Base-by-base conservation (phyloP, 2,888 invertebrate genomes). In the Quadroppia sp. region DNA sequence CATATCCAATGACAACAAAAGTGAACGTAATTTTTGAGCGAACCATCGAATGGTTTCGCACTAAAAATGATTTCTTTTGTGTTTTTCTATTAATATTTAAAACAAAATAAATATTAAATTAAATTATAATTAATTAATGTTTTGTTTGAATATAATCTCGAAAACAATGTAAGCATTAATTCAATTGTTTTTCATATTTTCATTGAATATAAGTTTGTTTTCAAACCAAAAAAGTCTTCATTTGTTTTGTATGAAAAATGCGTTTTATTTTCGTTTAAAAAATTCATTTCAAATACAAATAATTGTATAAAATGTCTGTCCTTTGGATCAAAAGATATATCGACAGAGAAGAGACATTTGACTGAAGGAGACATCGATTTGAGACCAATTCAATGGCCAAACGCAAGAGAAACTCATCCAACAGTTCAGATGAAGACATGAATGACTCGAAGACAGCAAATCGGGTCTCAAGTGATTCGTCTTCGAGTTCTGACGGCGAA, bases 391-490 rank as follows among this genome's bases (percentile, higher is more conserved):
- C 17, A 36, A 64, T 64, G 64, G 36, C 64, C 2, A 64, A 64
- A 64, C 13, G 64, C 2, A 64, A 36, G 20, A 15, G 36, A 20
- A 64, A 36, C n/a, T 64, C 64, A n/a, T 64, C 64, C n/a, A 30
- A 64, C 64, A 36, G 36, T 64, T 64, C 64, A 2, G 64, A 64
- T 6, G 64, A 64, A n/a, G 56, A 56, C 56, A 6, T 32, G 17
- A 32, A 56, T 17, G 40, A 20, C 17, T 11, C n/a, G 25, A 32
- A 48, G 23, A 7, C 28, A 30, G 53, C 32, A n/a, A 25, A 30
- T 25, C 42, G n/a, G 15, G 69, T 15, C 17, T 69, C 73, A 4
- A 45, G 48, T 40, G 74, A 40, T 40, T 74, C 73, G 40, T 45
- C 45, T 11, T 45, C 45, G 6, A 53, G 53, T 25, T 42, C 30